A percentile compares a stretch with the other conserved stretches of the same genome.
These are phyloP conservation scores for Hafferia zeledoni DNA, from an alignment of 2,797 vertebrate genomes.

Conservation along the genomic window DNA sequence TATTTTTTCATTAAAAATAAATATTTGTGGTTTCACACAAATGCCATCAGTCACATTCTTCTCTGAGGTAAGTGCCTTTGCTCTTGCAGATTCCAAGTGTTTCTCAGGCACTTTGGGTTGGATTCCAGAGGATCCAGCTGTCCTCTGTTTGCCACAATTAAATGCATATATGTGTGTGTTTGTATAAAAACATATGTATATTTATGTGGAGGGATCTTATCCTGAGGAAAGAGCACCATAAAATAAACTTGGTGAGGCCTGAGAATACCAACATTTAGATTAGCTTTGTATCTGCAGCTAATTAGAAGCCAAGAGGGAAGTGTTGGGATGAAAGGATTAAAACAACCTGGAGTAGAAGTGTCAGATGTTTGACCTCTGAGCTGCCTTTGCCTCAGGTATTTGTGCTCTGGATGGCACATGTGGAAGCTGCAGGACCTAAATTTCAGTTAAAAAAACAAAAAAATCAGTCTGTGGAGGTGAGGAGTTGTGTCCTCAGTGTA, in stretches of 20 bases:
- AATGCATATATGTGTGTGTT: neutral
- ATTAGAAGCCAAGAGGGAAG: neutral
- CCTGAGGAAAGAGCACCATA: neutral
- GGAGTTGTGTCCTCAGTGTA: neutral
- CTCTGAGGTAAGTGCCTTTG: neutral
- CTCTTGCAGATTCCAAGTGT: neutral
- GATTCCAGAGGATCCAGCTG: neutral
- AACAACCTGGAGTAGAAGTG: neutral
- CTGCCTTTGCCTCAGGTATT: neutral
- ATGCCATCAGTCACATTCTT: constrained; percentile 47
- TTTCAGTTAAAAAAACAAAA: neutral
- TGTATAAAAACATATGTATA: neutral
- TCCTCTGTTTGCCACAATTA: neutral
- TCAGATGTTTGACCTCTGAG: neutral
- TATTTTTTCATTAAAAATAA: constrained; percentile 82
- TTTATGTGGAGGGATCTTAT: neutral
- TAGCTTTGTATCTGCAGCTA: neutral
- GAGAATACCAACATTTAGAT: neutral
- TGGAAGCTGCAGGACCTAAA: neutral
- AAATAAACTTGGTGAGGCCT: constrained; percentile 1
- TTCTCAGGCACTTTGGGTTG: neutral
- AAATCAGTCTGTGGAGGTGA: neutral
- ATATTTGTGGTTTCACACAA: constrained; percentile 76
- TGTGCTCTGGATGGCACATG: neutral
- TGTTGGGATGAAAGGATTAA: neutral